Conservation (phyloP, 2,113 vertebrate genomes). For the Archocentrus centrarchus region DNA sequence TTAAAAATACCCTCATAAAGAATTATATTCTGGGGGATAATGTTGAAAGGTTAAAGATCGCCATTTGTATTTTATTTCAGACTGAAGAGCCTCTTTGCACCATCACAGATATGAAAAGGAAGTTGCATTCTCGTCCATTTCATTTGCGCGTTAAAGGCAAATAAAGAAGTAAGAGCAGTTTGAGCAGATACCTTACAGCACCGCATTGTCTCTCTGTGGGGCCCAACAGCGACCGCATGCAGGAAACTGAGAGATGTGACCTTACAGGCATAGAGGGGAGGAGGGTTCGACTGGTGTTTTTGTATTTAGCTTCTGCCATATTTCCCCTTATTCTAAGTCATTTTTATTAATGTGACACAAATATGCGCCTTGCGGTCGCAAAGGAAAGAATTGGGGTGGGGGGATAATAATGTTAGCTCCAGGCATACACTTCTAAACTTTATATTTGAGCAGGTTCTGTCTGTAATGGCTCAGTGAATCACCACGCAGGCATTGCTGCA, state of each 20-base stretch:
- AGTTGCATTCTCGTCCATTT: slow-evolving; percentile 43
- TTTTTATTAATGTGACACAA: slow-evolving; percentile 15
- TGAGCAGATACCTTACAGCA: slow-evolving; percentile 11
- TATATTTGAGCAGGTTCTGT: slow-evolving; percentile 12
- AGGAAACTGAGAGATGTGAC: slow-evolving; percentile 55
- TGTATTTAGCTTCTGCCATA: slow-evolving; percentile 16
- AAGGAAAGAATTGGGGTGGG: background rate
- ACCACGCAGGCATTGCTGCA: background rate
- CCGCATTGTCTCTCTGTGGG: background rate
- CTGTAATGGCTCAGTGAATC: slow-evolving; percentile 21
- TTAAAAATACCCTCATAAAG: slow-evolving; percentile 47
- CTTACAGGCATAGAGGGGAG: background rate
- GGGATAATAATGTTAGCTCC: background rate
- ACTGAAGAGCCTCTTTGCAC: slow-evolving; percentile 17
- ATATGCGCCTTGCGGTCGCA: slow-evolving; percentile 11
- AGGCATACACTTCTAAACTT: background rate
- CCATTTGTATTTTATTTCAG: background rate
- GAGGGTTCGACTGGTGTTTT: background rate
- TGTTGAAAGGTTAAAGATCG: background rate
- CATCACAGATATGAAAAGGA: slow-evolving; percentile 35
- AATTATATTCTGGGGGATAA: slow-evolving; percentile 24
- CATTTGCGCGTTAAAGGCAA: slow-evolving; percentile 25
- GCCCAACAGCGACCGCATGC: background rate
- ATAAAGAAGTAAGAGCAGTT: slow-evolving; percentile 47
- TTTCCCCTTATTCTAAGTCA: background rate